A percentile compares a stretch with the other conserved stretches of the same genome.
Conservation (phyloP, 1,140 invertebrate species). For the Lepidostoma basale region DNA sequence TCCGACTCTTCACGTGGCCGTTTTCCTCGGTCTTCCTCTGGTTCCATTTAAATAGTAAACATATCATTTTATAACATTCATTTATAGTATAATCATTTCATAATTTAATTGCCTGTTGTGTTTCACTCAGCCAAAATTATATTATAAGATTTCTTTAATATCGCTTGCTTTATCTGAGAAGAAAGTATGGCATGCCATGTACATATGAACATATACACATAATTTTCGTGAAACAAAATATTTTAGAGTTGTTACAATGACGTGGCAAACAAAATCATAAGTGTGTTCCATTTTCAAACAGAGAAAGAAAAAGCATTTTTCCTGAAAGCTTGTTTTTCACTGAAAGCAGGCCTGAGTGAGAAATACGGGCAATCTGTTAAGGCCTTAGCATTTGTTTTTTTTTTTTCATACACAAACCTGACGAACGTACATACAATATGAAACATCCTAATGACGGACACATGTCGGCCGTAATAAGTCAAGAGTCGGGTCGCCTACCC, state of each 20-base stretch:
- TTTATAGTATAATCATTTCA: too few species aligned
- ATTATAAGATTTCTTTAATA: too few species aligned
- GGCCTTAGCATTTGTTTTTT: slow-evolving; percentile 8
- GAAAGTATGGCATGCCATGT: too few species aligned
- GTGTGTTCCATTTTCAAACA: slow-evolving; percentile 6
- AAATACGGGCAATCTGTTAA: slow-evolving; percentile 40
- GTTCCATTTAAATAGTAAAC: too few species aligned
- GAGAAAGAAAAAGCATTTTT: slow-evolving; percentile 12
- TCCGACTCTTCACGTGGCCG: too few species aligned
- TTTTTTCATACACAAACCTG: slow-evolving; percentile 17
- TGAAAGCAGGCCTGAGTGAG: slow-evolving; percentile 27
- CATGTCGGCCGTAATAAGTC: slow-evolving; percentile 41
- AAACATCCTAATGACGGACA: slow-evolving; percentile 40
- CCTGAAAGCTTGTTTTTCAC: slow-evolving; percentile 9
- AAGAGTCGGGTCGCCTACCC: slow-evolving; percentile 13
- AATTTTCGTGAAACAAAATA: background rate
- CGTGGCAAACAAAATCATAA: background rate
- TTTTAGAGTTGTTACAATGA: background rate
- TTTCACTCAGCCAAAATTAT: too few species aligned
- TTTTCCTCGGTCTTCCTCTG: too few species aligned
- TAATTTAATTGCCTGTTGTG: too few species aligned
- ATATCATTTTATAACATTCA: too few species aligned
- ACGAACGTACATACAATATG: slow-evolving; percentile 28
- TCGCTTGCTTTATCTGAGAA: too few species aligned
- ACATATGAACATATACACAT: background rate